Base-by-base conservation (phyloP, 2,888 invertebrate genomes). In the Pollenia angustigena region DNA sequence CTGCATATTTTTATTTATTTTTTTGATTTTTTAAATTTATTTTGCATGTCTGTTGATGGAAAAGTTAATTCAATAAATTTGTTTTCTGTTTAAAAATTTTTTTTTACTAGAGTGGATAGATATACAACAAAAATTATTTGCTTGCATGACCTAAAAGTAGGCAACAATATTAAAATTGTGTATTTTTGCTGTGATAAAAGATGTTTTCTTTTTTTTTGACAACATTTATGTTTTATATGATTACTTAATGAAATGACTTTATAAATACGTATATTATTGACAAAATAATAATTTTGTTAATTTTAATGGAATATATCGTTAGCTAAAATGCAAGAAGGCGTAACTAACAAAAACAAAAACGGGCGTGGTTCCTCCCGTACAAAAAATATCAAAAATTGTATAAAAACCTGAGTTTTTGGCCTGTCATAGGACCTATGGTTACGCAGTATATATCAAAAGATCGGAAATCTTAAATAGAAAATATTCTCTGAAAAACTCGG, bases 51-150 rank as follows among this genome's bases (percentile, higher is more conserved):
- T 50, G 62, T 50, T 62, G 62, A 62, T 60, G 12, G 62, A 12
- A 50, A 62, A 62, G 60, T 40, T 62, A 50, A 75, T 75, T 50
- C 6, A 62, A 75, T 75, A 75, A 75, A 46, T 50, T 72, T 46
- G 18, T 11, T 32, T 46, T 16, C 10, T 12, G 23, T 54, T 54
- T 44, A 14, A 18, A 11, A 44, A 42, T 16, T 46, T 11, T 40
- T 69, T 69, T 42, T 42, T 18, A 32, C 0, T 1, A 40, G 52
- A 44, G 44, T 71, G 44, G 54, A 54, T 0, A 54, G 44, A 54
- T 6, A 0, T 6, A 32, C 54, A 42, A 54, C 10, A 52, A 16
- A 69, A 54, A 56, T 71, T 44, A 18, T 16, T 56, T 23, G 44
- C 18, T 56, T 44, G 44, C n/a, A 56, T 56, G 56, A 56, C 32